Base-by-base conservation (phyloP, 2,113 vertebrate genomes). In the Phalacrocorax carbo region DNA sequence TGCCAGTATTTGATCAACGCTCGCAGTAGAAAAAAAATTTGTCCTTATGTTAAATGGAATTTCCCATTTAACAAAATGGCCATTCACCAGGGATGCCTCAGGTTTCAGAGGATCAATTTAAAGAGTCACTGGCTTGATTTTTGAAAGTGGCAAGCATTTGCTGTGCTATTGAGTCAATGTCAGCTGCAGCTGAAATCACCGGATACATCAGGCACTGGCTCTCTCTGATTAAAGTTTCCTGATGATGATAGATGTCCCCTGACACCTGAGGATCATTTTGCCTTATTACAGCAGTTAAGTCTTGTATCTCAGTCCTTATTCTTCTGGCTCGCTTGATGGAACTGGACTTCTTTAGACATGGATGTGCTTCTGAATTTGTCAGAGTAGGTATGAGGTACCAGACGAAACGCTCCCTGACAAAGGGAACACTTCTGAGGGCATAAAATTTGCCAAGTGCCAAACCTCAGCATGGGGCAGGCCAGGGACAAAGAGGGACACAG, bases 401-500 rank as follows among this genome's bases (percentile, higher is more conserved):
- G 90, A 88, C 62, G 36, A 61, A 94, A 79, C 36, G 13, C 46
- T 82, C 72, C 80, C 55, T 68, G 58, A 87, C 91, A 93, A 94
- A 94, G 78, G 62, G 66, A 91, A 20, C 94, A 76, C 89, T 91
- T 92, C 88, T 73, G 93, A 94, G 89, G 86, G 64, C 86, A 94
- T 55, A 62, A 91, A 89, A 73, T 70, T 32, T 80, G 51, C 86
- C 71, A 42, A 94, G 89, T 93, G 70, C 84, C 95, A 95, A 65
- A 62, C 29, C 93, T 58, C 94, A 93, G 89, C 95, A 70, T 93
- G 94, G 38, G 89, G 89, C 94, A 95, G 75, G 75, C 82, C 11
- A 5, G 78, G 93, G 81, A 97, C 95, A 96, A 96, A 96, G 77
- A 85, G 58, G 78, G 94, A 82, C 93, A 89, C 89, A 85, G 93